These are phyloP conservation scores for Brachionus rubens DNA, from an alignment of 1,140 invertebrate species.

Conservation along the genomic window DNA sequence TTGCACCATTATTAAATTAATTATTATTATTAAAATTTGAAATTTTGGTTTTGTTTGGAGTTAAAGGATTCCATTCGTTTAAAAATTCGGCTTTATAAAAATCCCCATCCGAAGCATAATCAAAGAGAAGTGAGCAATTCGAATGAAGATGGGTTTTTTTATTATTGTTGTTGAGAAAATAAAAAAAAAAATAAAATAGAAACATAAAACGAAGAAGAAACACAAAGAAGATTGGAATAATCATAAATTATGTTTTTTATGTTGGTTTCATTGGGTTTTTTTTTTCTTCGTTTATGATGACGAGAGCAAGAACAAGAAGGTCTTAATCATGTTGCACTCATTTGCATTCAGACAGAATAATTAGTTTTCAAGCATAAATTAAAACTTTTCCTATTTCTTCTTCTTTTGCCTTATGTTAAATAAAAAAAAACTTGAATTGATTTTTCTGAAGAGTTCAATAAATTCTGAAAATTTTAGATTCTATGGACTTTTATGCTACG, in stretches of 20 bases:
- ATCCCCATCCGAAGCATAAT: conserved; percentile 32
- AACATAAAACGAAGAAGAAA: too few relatives aligned
- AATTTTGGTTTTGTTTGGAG: neutral
- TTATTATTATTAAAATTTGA: conserved; percentile 38
- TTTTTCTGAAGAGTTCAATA: conserved; percentile 22
- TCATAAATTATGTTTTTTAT: too few relatives aligned
- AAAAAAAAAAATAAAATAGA: too few relatives aligned
- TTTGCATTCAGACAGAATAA: conserved; percentile 39
- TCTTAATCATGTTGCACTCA: conserved; percentile 32
- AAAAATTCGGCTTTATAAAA: neutral
- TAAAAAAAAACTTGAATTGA: conserved; percentile 23
- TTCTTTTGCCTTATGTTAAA: neutral
- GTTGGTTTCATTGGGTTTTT: too few relatives aligned
- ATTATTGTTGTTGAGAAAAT: too few relatives aligned
- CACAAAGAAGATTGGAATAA: too few relatives aligned
- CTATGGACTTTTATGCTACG: too few relatives aligned
- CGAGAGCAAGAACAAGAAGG: conserved; percentile 14
- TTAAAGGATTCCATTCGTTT: conserved; percentile 8
- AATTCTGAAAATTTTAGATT: neutral
- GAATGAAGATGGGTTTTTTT: too few relatives aligned
- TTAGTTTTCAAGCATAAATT: conserved; percentile 24
- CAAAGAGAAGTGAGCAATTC: neutral
- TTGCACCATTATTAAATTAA: conserved; percentile 38
- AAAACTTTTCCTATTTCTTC: neutral
- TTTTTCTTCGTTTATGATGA: conserved; percentile 22